Conservation (phyloP, 1,140 invertebrate genomes). For the Drosophila sturtevanti region DNA sequence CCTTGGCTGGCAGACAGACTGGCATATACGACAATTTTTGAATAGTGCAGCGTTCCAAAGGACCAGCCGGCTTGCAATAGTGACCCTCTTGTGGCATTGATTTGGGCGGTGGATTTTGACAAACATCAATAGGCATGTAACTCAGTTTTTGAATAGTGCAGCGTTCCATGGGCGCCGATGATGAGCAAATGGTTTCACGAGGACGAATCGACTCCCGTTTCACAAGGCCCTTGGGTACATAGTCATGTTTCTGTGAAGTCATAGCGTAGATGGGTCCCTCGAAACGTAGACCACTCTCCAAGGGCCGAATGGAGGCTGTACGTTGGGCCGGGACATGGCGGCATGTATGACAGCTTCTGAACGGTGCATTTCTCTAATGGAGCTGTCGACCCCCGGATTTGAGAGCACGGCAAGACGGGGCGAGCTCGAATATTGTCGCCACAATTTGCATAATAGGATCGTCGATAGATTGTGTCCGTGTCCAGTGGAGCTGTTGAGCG, state of each 20-base stretch:
- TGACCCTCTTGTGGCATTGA: conserved; percentile 80
- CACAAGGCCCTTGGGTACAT: conserved; percentile 86
- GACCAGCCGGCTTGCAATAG: conserved; percentile 82
- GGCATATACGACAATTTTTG: conserved; percentile 86
- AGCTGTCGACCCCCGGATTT: conserved; percentile 69
- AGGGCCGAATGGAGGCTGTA: conserved; percentile 71
- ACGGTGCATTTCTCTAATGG: conserved; percentile 84
- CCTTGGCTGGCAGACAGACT: conserved; percentile 83
- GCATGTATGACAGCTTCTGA: conserved; percentile 84
- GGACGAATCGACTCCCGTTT: conserved; percentile 84
- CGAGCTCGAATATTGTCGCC: conserved; percentile 48
- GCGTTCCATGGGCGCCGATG: conserved; percentile 84
- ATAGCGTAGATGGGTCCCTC: conserved; percentile 88
- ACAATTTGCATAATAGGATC: conserved; percentile 84
- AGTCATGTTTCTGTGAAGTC: conserved; percentile 90
- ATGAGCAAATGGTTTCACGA: conserved; percentile 83
- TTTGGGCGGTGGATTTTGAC: conserved; percentile 76
- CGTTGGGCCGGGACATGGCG: conserved; percentile 83
- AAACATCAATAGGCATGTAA: conserved; percentile 84
- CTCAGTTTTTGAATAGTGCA: conserved; percentile 84
- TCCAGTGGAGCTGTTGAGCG: conserved; percentile 84
- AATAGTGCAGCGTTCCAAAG: conserved; percentile 83
- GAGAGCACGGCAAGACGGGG: conserved; percentile 78
- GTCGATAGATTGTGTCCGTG: conserved; percentile 85
- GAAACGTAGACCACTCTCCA: conserved; percentile 75